phyloP scores from a whole-genome alignment of 2,888 invertebrate species.

The Antitype chi region DNA sequence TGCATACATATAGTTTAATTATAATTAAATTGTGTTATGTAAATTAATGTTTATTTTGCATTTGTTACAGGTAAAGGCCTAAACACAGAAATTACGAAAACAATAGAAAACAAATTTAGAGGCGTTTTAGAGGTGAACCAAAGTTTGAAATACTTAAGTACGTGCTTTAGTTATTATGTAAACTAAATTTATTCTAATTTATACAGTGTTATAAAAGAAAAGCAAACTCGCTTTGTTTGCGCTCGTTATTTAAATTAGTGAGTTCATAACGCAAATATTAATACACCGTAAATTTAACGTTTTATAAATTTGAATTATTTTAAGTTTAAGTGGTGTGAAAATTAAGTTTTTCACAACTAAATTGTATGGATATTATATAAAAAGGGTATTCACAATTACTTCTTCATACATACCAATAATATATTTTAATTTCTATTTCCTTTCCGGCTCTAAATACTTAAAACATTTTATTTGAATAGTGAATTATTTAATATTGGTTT shows the following conservation, averaged over 20 bases:
- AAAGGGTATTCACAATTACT: neutral
- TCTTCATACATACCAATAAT: neutral
- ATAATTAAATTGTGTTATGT: neutral
- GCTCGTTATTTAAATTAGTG: slow-evolving; percentile 33
- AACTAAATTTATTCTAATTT: slow-evolving; percentile 34
- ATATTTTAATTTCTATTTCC: neutral
- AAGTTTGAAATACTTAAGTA: neutral
- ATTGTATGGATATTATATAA: neutral
- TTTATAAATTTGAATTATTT: slow-evolving; percentile 10
- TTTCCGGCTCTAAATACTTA: neutral
- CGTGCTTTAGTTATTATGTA: neutral
- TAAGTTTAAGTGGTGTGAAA: neutral
- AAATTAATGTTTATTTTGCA: slow-evolving; percentile 41
- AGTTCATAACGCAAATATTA: slow-evolving; percentile 13
- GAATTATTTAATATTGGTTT: no score
- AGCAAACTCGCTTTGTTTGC: slow-evolving; percentile 13
- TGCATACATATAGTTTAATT: neutral
- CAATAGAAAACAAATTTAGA: slow-evolving; percentile 17
- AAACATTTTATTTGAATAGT: no score
- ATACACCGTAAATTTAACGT: slow-evolving; percentile 4
- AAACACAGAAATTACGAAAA: slow-evolving; percentile 14
- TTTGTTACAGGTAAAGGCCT: slow-evolving; percentile 61
- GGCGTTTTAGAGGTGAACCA: slow-evolving; percentile 16
- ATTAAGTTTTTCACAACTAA: neutral
- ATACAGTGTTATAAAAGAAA: slow-evolving; percentile 16